Base-by-base conservation (phyloP, 2,113 vertebrate genomes). In the Turnix velox region DNA sequence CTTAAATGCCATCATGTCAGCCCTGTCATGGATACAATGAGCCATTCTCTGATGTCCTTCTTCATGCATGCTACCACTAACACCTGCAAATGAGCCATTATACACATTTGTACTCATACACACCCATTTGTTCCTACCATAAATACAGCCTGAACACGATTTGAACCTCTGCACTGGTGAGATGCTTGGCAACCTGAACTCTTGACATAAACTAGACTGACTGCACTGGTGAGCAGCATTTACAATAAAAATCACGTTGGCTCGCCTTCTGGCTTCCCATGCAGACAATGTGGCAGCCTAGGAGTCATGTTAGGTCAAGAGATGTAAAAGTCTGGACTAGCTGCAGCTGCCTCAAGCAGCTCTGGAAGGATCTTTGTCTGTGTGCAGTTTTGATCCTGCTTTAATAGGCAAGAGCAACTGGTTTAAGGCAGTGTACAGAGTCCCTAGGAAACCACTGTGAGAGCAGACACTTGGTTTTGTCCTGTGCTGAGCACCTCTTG, bases 231-330 rank as follows among this genome's bases (percentile, higher is more conserved):
- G 92, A 97, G 91, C 89, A 88, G 61, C 73, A 66, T 77, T 61
- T 92, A 86, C 87, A 62, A 18, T 67, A 94, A 92, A 80, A 91
- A 90, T 81, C 72, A 73, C 22, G 1, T 75, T 71, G 55, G 57
- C 55, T 72, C 73, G 78, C 76, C 30, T 68, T 68, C 37, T 71
- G 57, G 23, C 58, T 63, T 66, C 54, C 67, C 42, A 62, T 74
- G 20, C 18, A 82, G 78, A 71, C 72, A 90, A 37, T 40, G 75
- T 28, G 71, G 88, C 59, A 68, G 92, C 66, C 68, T 57, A 23
- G 61, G 92, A 96, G 93, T 93, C 95, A 95, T n/a, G 52, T 77
- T 46, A 87, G 96, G 97, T 96, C 96, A 97, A 84, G 61, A 92
- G 92, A 84, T 24, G 57, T 57, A 37, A 88, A 92, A 94, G 75